phyloP scores from a whole-genome alignment of 2,113 vertebrate genomes.

The Coturnix japonica region DNA sequence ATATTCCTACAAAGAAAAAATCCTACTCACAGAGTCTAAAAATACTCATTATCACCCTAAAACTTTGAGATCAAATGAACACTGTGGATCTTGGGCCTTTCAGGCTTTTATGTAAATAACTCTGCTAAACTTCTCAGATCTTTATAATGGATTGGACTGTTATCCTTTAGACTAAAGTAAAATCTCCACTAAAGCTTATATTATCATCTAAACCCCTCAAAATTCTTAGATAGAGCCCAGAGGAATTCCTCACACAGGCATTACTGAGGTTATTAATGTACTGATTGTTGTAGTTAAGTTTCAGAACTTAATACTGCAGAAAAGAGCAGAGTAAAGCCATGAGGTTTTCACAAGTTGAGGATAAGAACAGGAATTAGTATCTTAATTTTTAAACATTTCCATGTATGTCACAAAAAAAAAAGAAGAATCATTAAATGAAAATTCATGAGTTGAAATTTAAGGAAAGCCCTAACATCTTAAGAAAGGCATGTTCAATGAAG shows the following conservation, averaged over 20 bases:
- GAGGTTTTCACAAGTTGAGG: neutral
- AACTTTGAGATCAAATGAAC: neutral
- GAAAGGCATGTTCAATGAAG: fast-evolving
- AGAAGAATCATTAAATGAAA: neutral
- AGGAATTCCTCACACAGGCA: neutral
- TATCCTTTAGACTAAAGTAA: neutral
- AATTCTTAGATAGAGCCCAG: neutral
- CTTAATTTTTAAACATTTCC: neutral
- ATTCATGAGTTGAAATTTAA: neutral
- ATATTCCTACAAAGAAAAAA: neutral
- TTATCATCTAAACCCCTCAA: neutral
- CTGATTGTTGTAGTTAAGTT: neutral
- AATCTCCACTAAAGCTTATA: neutral
- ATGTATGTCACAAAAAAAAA: neutral
- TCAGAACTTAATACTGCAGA: neutral
- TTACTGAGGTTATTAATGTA: neutral
- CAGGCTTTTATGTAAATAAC: neutral
- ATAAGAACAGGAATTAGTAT: neutral
- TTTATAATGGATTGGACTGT: neutral
- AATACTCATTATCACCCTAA: neutral
- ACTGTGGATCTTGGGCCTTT: neutral
- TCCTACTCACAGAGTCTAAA: neutral
- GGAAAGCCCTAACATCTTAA: neutral
- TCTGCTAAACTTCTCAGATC: neutral
- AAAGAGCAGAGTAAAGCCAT: neutral